Conservation (phyloP, 2,797 vertebrate species). For the Miichthys miiuy region DNA sequence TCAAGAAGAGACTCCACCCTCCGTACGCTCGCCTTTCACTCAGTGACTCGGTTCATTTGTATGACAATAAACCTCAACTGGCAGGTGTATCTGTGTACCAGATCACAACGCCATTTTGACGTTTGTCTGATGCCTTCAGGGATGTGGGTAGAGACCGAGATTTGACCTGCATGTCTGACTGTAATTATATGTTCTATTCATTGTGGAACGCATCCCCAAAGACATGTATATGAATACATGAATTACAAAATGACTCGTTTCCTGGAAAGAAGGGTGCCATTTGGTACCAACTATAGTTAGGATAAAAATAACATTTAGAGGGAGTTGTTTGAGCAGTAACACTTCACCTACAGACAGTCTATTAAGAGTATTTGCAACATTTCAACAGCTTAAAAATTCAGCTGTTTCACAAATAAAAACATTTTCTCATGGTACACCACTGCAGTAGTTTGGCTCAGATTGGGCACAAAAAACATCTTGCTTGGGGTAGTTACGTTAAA, state of each 20-base stretch:
- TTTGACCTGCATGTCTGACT: background rate
- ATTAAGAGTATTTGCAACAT: too few species aligned
- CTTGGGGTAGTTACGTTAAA: too few species aligned
- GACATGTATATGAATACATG: too few species aligned
- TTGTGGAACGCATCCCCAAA: too few species aligned
- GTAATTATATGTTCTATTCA: background rate
- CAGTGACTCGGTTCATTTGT: conserved; percentile 40
- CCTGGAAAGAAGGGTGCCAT: background rate
- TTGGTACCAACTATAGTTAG: background rate
- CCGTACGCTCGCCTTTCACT: conserved; percentile 30
- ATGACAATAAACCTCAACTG: conserved; percentile 49
- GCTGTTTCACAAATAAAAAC: too few species aligned
- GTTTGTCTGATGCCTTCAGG: background rate
- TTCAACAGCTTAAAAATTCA: too few species aligned
- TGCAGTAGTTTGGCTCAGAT: too few species aligned
- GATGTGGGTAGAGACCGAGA: background rate
- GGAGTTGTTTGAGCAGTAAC: background rate
- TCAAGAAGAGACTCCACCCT: conserved; percentile 65
- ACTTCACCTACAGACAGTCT: too few species aligned
- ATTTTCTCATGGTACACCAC: too few species aligned
- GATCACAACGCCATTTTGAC: conserved; percentile 17
- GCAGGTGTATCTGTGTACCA: conserved; percentile 41
- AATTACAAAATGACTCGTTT: background rate
- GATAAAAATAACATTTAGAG: background rate
- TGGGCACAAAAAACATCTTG: too few species aligned